These are phyloP conservation scores for Clivina fossor DNA, from an alignment of 2,888 invertebrate species.

Conservation along the genomic window DNA sequence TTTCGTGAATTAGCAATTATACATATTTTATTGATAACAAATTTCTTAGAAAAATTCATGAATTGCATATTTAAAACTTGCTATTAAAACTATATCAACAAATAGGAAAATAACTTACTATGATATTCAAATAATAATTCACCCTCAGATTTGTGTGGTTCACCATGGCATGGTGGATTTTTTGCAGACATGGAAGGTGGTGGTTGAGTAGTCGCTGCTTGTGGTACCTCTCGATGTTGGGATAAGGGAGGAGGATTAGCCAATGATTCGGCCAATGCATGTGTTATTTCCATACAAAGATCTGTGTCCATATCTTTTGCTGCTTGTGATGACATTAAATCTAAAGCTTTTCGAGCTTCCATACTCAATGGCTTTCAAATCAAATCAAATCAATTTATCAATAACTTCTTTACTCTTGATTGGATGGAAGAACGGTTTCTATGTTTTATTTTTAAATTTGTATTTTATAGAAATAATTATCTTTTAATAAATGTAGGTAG, in stretches of 20 bases:
- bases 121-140: neutral
- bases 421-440: too few species aligned
- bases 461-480: too few species aligned
- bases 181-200: too few species aligned
- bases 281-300: slow-evolving; percentile 47
- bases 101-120: slow-evolving; percentile 6
- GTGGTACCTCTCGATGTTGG: neutral
- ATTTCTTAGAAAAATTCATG: neutral
- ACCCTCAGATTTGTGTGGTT: too few species aligned
- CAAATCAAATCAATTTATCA: too few species aligned
- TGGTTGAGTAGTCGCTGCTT: neutral
- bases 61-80: too few species aligned
- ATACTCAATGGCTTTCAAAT: slow-evolving; percentile 43
- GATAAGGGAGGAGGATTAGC: slow-evolving; percentile 31
- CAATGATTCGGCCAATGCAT: slow-evolving; percentile 44
- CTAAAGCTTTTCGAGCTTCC: slow-evolving; percentile 45
- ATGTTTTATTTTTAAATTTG: too few species aligned
- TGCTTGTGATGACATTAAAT: slow-evolving; percentile 45
- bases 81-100: neutral
- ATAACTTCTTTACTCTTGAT: too few species aligned
- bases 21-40: neutral
- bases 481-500: too few species aligned
- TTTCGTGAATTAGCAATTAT: too few species aligned
- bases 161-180: too few species aligned
- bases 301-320: slow-evolving; percentile 44